Conservation (phyloP, 2,797 vertebrate genomes). For the Phalanger gymnotis region DNA sequence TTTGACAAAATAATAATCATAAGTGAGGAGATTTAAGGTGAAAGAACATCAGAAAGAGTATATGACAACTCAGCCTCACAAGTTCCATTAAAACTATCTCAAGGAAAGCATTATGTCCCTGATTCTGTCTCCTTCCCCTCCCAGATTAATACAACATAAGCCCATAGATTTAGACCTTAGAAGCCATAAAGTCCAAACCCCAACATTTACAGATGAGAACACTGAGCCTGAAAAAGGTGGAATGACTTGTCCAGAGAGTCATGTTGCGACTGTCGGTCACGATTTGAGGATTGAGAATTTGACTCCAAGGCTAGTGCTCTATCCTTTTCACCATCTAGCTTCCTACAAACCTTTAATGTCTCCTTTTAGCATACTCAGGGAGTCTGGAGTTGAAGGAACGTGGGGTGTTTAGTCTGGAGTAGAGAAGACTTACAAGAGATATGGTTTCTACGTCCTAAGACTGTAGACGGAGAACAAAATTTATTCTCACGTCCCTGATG, state of each 20-base stretch:
- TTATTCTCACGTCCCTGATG: not conserved
- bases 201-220: not conserved
- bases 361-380: not conserved
- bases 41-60: conserved; percentile 29
- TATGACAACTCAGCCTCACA: not conserved
- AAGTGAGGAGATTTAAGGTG: conserved; percentile 1
- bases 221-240: not conserved
- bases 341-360: not conserved
- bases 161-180: not conserved
- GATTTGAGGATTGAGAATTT: not conserved
- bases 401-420: not conserved
- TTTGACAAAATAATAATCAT: conserved; percentile 62
- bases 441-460: not conserved
- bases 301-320: not conserved
- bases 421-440: not conserved
- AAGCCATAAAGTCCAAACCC: not conserved
- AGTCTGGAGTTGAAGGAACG: not conserved
- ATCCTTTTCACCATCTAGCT: not conserved
- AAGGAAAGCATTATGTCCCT: not conserved
- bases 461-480: not conserved
- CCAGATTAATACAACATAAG: not conserved
- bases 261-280: not conserved
- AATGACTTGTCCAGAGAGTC: not conserved
- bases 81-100: not conserved
- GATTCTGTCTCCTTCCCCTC: conserved; percentile 6